These are phyloP conservation scores for Ips typographus DNA, from an alignment of 1,140 invertebrate genomes.

Conservation along the genomic window DNA sequence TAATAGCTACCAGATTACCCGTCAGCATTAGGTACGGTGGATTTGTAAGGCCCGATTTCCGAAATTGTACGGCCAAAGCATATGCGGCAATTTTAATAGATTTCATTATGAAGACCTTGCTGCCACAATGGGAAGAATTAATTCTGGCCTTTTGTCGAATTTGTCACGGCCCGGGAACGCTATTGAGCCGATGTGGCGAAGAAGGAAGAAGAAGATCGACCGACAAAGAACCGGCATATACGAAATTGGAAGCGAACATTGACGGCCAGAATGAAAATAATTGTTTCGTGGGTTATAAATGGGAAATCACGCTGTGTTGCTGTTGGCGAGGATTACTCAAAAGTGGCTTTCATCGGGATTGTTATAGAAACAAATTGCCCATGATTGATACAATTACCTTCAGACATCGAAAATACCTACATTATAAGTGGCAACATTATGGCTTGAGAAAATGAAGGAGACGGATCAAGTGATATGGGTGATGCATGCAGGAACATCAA, in stretches of 20 bases:
- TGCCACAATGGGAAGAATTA: constrained; percentile 21
- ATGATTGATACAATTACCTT: too few relatives aligned
- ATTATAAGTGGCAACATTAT: too few relatives aligned
- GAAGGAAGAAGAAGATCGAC: constrained; percentile 15
- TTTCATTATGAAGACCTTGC: constrained; percentile 23
- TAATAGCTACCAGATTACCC: constrained; percentile 28
- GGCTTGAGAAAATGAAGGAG: too few relatives aligned
- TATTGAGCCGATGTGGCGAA: constrained; percentile 20
- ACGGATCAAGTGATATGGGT: too few relatives aligned
- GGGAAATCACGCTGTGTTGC: neutral
- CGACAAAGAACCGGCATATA: constrained; percentile 12
- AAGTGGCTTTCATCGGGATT: neutral
- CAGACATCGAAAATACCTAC: too few relatives aligned
- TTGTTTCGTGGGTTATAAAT: neutral
- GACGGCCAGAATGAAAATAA: constrained; percentile 12
- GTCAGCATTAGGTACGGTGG: constrained; percentile 20
- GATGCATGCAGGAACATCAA: too few relatives aligned
- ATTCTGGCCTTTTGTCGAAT: constrained; percentile 19
- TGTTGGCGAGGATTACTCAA: neutral
- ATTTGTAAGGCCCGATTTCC: constrained; percentile 24
- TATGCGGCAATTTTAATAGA: constrained; percentile 26
- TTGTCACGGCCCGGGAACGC: constrained; percentile 16
- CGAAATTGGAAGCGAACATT: constrained; percentile 2
- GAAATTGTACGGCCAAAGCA: constrained; percentile 14
- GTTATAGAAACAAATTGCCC: too few relatives aligned